phyloP scores from a whole-genome alignment of 2,888 invertebrate genomes.

The Drosophila phalerata region DNA sequence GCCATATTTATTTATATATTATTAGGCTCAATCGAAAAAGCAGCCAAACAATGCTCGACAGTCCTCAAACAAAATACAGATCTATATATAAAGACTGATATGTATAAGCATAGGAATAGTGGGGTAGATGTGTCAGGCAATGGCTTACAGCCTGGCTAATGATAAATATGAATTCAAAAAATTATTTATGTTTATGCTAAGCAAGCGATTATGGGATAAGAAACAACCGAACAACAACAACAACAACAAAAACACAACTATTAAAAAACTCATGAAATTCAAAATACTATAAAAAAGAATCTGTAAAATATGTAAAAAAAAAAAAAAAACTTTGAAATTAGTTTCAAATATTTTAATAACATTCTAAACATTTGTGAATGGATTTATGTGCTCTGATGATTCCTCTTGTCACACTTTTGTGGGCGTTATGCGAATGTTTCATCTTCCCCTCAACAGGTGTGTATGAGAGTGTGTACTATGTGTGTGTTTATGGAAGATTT shows the following conservation, averaged over 20 bases:
- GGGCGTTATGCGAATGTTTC: slow-evolving; percentile 54
- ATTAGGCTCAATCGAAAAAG: slow-evolving; percentile 63
- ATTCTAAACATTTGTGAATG: slow-evolving; percentile 83
- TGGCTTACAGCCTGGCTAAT: slow-evolving; percentile 69
- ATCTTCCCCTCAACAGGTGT: slow-evolving; percentile 68
- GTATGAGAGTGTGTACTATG: slow-evolving; percentile 17
- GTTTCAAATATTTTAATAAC: slow-evolving; percentile 83
- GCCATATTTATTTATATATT: slow-evolving; percentile 72
- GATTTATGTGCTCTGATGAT: slow-evolving; percentile 77
- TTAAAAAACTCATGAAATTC: slow-evolving; percentile 36
- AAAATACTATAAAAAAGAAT: slow-evolving; percentile 42
- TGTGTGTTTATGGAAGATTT: slow-evolving; percentile 57
- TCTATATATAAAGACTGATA: neutral
- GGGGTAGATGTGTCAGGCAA: slow-evolving; percentile 52
- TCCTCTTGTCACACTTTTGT: slow-evolving; percentile 73
- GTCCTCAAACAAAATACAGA: slow-evolving; percentile 24
- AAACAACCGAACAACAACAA: slow-evolving; percentile 25
- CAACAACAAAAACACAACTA: slow-evolving; percentile 7
- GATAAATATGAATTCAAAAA: slow-evolving; percentile 61
- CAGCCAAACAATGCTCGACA: slow-evolving; percentile 57
- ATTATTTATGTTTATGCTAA: slow-evolving; percentile 71
- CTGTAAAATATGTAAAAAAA: neutral
- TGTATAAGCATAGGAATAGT: neutral
- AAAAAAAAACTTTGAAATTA: slow-evolving; percentile 65
- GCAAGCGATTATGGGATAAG: slow-evolving; percentile 71